Evolutionary conservation across 2,797 vertebrate species (phyloP).

Genomic region (Trachops cirrhosus): DNA sequence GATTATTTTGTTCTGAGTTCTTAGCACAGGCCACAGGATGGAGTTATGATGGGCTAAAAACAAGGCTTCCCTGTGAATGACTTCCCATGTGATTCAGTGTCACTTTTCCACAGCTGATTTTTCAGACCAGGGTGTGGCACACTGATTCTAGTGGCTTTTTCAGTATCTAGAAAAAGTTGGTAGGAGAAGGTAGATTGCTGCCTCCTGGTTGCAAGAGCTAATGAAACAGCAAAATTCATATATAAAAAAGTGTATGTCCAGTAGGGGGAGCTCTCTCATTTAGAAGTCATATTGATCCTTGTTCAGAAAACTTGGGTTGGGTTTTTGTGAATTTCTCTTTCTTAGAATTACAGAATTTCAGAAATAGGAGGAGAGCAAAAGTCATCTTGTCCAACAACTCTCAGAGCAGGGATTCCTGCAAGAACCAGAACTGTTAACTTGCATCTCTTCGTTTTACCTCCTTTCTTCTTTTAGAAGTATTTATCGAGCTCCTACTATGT

Average conservation of each 20-base stretch:
- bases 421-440: not conserved
- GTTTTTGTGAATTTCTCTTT: not conserved
- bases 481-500: not conserved
- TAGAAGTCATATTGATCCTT: not conserved
- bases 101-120: not conserved
- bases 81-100: not conserved
- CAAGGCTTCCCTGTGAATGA: not conserved
- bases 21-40: not conserved
- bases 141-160: not conserved
- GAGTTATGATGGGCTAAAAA: not conserved
- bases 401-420: not conserved
- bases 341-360: not conserved
- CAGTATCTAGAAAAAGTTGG: not conserved
- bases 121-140: not conserved
- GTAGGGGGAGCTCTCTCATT: slow-evolving; percentile 14
- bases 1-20: not conserved
- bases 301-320: not conserved
- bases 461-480: not conserved
- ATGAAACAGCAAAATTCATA: not conserved
- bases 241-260: not conserved
- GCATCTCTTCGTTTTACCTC: not conserved
- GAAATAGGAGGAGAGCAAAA: not conserved
- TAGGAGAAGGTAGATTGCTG: not conserved
- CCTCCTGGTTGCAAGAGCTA: not conserved
- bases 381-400: not conserved